phyloP scores from a whole-genome alignment of 2,113 vertebrate species.

The Microcebus griseorufus region DNA sequence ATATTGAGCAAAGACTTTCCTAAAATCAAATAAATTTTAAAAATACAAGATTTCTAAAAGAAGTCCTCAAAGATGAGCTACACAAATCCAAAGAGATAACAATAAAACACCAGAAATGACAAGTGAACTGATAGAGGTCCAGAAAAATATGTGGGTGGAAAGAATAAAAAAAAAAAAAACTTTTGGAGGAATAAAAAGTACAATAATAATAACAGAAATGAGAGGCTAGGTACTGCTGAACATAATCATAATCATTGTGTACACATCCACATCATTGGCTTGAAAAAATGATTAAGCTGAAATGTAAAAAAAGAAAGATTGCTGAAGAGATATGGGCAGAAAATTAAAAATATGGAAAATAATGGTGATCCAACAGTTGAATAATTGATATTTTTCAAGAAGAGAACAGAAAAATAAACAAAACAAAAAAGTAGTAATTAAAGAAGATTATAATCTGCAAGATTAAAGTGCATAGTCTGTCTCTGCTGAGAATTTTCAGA shows the following conservation, averaged over 20 bases:
- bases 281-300: constrained; percentile 13
- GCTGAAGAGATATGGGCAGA: not conserved
- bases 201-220: not conserved
- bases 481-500: not conserved
- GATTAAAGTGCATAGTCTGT: not conserved
- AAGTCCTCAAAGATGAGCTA: not conserved
- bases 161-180: not conserved
- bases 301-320: not conserved
- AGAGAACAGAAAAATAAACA: not conserved
- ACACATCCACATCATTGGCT: not conserved
- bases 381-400: not conserved
- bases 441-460: not conserved
- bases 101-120: constrained; percentile 17
- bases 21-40: not conserved
- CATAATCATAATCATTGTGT: not conserved
- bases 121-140: not conserved
- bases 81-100: not conserved
- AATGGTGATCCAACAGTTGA: not conserved
- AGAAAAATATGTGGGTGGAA: not conserved
- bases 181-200: not conserved
- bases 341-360: not conserved
- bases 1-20: not conserved
- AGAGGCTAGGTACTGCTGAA: not conserved
- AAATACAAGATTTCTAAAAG: not conserved
- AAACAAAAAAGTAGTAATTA: not conserved